Conservation (phyloP, 2,888 invertebrate species). For the Sesia apiformis region DNA sequence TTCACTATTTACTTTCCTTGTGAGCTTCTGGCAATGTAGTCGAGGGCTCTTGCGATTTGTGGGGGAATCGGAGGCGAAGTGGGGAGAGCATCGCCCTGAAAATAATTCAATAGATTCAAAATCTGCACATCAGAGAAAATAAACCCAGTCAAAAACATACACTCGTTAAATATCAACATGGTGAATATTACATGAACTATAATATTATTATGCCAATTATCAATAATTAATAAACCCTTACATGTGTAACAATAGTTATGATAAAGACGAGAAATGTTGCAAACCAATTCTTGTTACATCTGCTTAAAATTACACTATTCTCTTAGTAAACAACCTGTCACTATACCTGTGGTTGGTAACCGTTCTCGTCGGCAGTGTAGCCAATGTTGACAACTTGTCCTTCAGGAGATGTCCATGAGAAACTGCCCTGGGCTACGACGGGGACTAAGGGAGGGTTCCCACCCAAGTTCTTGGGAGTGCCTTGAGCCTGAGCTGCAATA, state of each 20-base stretch:
- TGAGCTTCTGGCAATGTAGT: conserved; percentile 24
- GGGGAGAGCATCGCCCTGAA: conserved; percentile 59
- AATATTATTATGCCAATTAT: too few relatives aligned
- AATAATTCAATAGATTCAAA: conserved; percentile 3
- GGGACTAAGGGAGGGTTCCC: conserved; percentile 14
- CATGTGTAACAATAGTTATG: too few relatives aligned
- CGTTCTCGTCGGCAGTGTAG: conserved; percentile 71
- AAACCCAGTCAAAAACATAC: too few relatives aligned
- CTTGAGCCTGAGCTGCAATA: conserved; percentile 65
- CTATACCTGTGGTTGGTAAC: conserved; percentile 52
- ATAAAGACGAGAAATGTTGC: too few relatives aligned
- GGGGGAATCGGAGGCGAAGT: conserved; percentile 68
- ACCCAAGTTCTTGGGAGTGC: conserved; percentile 48
- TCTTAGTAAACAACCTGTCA: too few relatives aligned
- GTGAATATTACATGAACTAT: too few relatives aligned
- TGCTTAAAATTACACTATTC: too few relatives aligned
- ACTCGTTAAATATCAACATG: too few relatives aligned
- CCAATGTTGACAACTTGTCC: conserved; percentile 63
- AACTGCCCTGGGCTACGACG: conserved; percentile 47
- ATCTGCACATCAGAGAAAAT: too few relatives aligned
- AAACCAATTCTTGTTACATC: too few relatives aligned
- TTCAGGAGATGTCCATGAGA: conserved; percentile 65
- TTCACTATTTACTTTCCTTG: neutral
- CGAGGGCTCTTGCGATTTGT: conserved; percentile 61
- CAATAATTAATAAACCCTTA: too few relatives aligned